phyloP scores from a whole-genome alignment of 2,113 vertebrate species.

The Gorsachius goisagi region DNA sequence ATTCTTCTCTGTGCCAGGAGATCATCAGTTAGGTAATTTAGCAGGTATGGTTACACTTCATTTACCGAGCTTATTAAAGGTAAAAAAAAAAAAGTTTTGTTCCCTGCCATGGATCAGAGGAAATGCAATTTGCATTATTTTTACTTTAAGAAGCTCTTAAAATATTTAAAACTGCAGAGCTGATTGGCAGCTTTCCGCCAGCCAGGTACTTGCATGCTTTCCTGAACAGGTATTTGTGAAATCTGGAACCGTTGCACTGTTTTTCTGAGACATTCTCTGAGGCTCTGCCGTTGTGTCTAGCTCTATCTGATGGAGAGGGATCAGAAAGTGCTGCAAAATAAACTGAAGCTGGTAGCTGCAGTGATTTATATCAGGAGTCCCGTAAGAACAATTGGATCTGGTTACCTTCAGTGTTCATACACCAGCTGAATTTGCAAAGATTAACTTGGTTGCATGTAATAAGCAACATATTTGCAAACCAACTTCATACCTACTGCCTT shows the following conservation, averaged over 20 bases:
- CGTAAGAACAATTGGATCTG: background rate
- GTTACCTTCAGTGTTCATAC: background rate
- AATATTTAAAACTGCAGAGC: background rate
- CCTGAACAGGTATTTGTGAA: conserved; percentile 21
- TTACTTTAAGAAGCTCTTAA: conserved; percentile 21
- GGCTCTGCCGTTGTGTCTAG: background rate
- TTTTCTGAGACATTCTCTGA: background rate
- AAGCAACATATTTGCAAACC: background rate
- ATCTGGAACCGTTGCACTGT: background rate
- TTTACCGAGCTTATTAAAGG: conserved; percentile 22
- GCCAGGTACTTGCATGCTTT: background rate
- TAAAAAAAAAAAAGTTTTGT: background rate
- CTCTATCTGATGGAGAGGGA: background rate
- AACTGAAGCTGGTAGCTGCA: background rate
- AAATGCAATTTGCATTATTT: conserved; percentile 2
- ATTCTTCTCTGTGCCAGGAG: background rate
- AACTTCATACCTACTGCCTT: background rate
- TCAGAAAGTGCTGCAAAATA: background rate
- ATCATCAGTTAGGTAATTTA: conserved; percentile 36
- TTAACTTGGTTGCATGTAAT: background rate
- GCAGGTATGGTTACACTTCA: conserved; percentile 41
- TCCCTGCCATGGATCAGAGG: background rate
- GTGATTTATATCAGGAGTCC: background rate
- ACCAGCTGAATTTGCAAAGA: background rate
- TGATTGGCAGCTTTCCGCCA: conserved; percentile 7